Percentiles rank a stretch among this genome's conserved stretches.
These are phyloP conservation scores for Philypnodon macrostomus DNA, from an alignment of 2,797 vertebrate genomes.

Conservation along the genomic window DNA sequence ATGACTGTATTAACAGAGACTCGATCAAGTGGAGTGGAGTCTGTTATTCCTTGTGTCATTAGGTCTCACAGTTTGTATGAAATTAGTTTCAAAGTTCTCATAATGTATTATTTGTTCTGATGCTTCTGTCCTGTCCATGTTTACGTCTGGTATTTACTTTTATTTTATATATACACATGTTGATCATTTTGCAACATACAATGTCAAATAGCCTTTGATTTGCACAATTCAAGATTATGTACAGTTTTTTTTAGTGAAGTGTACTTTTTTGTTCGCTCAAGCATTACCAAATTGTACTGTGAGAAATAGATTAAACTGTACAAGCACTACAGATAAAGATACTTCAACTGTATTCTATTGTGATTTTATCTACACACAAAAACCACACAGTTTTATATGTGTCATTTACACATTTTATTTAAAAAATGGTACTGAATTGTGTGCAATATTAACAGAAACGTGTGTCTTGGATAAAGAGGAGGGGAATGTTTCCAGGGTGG, in stretches of 20 bases:
- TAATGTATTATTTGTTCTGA: neutral
- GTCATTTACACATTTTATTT: conserved; percentile 57
- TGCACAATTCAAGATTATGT: neutral
- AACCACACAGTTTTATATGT: conserved; percentile 1
- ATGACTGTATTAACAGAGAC: too few relatives aligned
- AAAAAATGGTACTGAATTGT: conserved; percentile 56
- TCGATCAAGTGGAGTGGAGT: too few relatives aligned
- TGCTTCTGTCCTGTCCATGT: too few relatives aligned
- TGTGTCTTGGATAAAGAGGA: conserved; percentile 22
- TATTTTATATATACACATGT: neutral
- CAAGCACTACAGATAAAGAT: neutral
- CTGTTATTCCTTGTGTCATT: too few relatives aligned
- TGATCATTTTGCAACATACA: neutral
- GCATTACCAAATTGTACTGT: neutral
- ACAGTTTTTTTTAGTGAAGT: neutral
- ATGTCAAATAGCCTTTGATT: conserved; percentile 3
- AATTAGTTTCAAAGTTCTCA: too few relatives aligned
- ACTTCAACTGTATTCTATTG: neutral
- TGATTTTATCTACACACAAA: neutral
- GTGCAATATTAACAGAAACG: conserved; percentile 48
- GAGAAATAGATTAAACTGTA: conserved; percentile 1
- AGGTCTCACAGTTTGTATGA: too few relatives aligned
- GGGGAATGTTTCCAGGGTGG: conserved; percentile 45
- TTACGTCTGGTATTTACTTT: too few relatives aligned
- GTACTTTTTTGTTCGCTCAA: neutral